Conservation (phyloP, 2,888 invertebrate species). For the Falcaria lacertinaria region DNA sequence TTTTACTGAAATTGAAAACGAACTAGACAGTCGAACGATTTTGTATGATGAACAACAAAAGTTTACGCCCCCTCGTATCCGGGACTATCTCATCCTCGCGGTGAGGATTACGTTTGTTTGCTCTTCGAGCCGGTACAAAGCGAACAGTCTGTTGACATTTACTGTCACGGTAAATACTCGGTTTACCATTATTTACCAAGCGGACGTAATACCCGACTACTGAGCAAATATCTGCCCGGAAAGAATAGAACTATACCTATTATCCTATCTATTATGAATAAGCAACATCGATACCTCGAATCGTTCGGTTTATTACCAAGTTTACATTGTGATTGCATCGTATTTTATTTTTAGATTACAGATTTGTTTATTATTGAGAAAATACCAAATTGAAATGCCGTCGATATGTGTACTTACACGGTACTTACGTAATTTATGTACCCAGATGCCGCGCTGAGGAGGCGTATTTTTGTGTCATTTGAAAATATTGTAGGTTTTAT, state of each 20-base stretch:
- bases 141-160: slow-evolving; percentile 70
- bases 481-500: too few relatives aligned
- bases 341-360: background rate
- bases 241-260: slow-evolving; percentile 25
- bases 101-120: slow-evolving; percentile 64
- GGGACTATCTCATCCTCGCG: slow-evolving; percentile 33
- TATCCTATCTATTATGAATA: slow-evolving; percentile 2
- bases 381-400: too few relatives aligned
- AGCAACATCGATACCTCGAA: background rate
- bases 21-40: slow-evolving; percentile 32
- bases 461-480: too few relatives aligned
- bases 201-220: slow-evolving; percentile 54
- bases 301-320: background rate
- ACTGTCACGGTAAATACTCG: slow-evolving; percentile 68
- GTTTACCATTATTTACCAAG: slow-evolving; percentile 69
- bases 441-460: too few relatives aligned
- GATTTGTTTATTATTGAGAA: too few relatives aligned
- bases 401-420: too few relatives aligned
- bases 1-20: slow-evolving; percentile 36
- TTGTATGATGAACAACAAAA: slow-evolving; percentile 21
- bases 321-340: background rate
- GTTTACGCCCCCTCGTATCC: slow-evolving; percentile 11
- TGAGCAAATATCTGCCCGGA: slow-evolving; percentile 34
- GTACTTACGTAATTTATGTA: too few relatives aligned
- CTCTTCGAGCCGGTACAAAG: slow-evolving; percentile 61